Conservation (phyloP, 2,113 vertebrate species). For the Sorex araneus region DNA sequence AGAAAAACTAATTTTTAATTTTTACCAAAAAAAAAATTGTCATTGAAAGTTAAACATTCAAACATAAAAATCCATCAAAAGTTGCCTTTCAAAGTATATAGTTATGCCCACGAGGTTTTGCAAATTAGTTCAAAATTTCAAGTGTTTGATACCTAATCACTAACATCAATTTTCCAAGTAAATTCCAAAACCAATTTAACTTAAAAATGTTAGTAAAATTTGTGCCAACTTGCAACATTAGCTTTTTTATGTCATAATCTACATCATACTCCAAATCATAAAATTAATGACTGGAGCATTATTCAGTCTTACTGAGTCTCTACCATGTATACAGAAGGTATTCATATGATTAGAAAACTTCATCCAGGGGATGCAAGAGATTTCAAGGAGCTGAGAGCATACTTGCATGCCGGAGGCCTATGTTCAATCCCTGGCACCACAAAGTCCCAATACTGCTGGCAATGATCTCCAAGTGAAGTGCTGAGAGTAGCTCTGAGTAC, state of each 20-base stretch:
- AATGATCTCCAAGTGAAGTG: too few species aligned
- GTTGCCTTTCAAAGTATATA: conserved; percentile 27
- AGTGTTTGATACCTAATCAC: not conserved
- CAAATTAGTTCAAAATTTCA: conserved; percentile 48
- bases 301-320: not conserved
- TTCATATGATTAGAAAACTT: too few species aligned
- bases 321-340: too few species aligned
- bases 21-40: not conserved
- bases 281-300: not conserved
- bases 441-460: too few species aligned
- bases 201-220: conserved; percentile 28
- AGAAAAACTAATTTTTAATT: too few species aligned
- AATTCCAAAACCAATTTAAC: conserved; percentile 27
- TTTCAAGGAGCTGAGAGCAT: too few species aligned
- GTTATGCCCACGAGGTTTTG: conserved; percentile 7
- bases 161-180: conserved; percentile 54
- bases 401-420: too few species aligned
- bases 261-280: conserved; percentile 35
- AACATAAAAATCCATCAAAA: conserved; percentile 40
- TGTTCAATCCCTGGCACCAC: too few species aligned
- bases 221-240: conserved; percentile 57
- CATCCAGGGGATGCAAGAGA: too few species aligned
- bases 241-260: conserved; percentile 28
- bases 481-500: too few species aligned
- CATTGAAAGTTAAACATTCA: conserved; percentile 37